A percentile compares a stretch with the other conserved stretches of the same genome.
phyloP scores from a whole-genome alignment of 2,113 vertebrate species.

The Zapornia atra region DNA sequence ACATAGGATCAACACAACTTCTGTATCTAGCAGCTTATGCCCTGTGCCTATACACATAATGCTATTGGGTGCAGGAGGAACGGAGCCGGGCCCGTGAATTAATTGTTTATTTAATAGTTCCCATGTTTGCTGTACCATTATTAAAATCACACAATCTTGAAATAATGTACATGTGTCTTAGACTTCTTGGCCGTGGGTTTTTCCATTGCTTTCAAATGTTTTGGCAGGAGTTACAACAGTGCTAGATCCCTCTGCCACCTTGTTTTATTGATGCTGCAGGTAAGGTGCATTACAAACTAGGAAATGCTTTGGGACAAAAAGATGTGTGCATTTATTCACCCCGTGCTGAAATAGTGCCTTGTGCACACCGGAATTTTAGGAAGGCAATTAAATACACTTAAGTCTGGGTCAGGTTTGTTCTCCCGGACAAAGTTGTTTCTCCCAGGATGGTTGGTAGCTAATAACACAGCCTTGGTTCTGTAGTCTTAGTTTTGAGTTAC shows the following conservation, averaged over 20 bases:
- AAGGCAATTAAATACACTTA: neutral
- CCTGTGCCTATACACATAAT: neutral
- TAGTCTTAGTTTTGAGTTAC: neutral
- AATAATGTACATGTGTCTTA: neutral
- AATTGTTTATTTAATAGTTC: neutral
- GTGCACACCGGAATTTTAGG: neutral
- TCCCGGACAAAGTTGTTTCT: neutral
- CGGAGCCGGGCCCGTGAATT: neutral
- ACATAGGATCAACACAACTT: neutral
- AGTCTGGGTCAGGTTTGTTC: neutral
- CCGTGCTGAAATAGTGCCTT: neutral
- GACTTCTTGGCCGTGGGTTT: neutral
- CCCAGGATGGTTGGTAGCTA: neutral
- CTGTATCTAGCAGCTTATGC: neutral
- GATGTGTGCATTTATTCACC: neutral
- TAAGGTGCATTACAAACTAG: neutral
- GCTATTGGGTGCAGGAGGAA: neutral
- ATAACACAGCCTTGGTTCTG: neutral
- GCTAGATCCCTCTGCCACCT: neutral
- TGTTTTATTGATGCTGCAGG: neutral
- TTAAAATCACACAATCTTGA: neutral
- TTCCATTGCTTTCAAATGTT: neutral
- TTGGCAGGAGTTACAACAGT: neutral
- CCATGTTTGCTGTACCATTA: neutral
- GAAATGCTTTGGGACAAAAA: neutral